Evolutionary conservation across 2,113 vertebrate genomes (phyloP), one percentile per base, ranked within the genome.

Genomic region (Mirza zaza): DNA sequence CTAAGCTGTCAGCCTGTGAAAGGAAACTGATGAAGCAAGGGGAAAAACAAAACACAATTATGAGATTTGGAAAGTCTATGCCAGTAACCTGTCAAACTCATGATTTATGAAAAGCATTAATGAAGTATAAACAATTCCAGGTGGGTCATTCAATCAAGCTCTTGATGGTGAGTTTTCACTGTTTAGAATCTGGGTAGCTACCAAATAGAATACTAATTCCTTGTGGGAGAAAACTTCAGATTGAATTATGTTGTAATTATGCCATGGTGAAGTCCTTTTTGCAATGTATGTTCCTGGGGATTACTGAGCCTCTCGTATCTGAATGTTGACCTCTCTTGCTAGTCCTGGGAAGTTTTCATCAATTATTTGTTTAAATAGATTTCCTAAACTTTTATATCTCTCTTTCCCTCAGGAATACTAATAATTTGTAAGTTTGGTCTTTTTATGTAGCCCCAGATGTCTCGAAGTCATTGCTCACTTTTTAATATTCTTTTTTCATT

Each of bases 171-270:
- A 89, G 95, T 32, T 98, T 97, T 91, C 90, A 96, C 76, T 67
- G 48, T 95, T 96, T 94, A 79, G 81, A 94, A 67, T 86, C 89
- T 76, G 63, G 61, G 39, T 55, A 91, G 92, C 80, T 8, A 7
- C 94, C 0, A 3, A 85, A 92, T 79, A 96, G 97, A 98, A 98
- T 97, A 87, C 97, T 97, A 95, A 98, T 98, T 99, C 98, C 96
- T 92, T 97, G 48, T 90, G 96, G 97, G 97, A 98, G 94, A 97
- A 98, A 98, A 85, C 86, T 98, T 97, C 95, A 97, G 97, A 97
- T 98, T 98, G 98, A 98, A 98, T 98, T 98, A 98, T 97, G 95
- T 55, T 97, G 95, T 97, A 98, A 98, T 99, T 99, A 98, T 27
- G 25, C 23, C 23, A 27, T 27, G 59, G 59, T 27, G 59, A 61